Percentiles rank a stretch among this genome's conserved stretches.
phyloP scores from a whole-genome alignment of 35 echinoderm and acorn worm species.

The Amphiura filiformis region DNA sequence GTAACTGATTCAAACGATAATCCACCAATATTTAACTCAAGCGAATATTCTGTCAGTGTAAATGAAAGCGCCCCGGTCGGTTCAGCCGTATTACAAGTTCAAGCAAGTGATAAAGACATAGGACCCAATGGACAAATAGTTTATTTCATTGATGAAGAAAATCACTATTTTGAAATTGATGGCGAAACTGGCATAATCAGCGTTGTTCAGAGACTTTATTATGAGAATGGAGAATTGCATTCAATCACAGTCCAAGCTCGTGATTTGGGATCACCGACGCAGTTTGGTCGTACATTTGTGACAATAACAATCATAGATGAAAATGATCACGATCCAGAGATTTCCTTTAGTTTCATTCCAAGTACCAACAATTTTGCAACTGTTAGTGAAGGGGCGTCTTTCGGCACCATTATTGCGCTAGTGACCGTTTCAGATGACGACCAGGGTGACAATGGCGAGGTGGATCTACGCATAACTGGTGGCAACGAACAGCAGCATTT shows the following conservation, averaged over 20 bases:
- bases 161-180: constrained; percentile 62
- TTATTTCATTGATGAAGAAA: constrained; percentile 59
- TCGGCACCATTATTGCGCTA: constrained; percentile 38
- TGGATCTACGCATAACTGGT: constrained; percentile 34
- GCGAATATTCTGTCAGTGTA: constrained; percentile 57
- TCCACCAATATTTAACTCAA: constrained; percentile 73
- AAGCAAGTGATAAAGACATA: constrained; percentile 74
- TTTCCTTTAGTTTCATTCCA: constrained; percentile 31
- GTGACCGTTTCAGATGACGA: constrained; percentile 78
- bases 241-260: constrained; percentile 66
- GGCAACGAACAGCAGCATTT: constrained; percentile 89
- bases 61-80: constrained; percentile 77
- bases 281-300: constrained; percentile 66
- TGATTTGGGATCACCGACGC: constrained; percentile 61
- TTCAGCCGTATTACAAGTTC: constrained; percentile 59
- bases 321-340: constrained; percentile 84
- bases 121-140: constrained; percentile 78
- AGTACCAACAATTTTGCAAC: constrained; percentile 28
- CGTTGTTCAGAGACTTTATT: constrained; percentile 42
- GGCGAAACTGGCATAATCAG: constrained; percentile 66
- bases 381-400: constrained; percentile 45
- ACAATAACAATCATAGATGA: constrained; percentile 66
- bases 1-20: constrained; percentile 87
- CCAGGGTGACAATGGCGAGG: constrained; percentile 65
- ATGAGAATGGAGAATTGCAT: constrained; percentile 37